These are phyloP conservation scores for Poeciliopsis infans DNA, from an alignment of 2,797 vertebrate genomes.

Conservation along the genomic window DNA sequence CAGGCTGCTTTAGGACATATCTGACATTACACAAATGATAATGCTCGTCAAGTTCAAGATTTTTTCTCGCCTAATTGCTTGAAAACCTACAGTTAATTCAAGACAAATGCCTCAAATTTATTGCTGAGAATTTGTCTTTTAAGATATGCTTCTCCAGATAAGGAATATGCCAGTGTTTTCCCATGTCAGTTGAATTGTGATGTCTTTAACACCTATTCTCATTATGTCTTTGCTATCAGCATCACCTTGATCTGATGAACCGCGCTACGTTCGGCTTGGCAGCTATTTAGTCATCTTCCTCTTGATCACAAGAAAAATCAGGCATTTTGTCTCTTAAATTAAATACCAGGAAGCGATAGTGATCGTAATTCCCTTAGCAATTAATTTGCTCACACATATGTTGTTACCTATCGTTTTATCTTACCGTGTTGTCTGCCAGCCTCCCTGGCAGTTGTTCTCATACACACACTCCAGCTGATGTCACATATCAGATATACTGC, in stretches of 20 bases:
- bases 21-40: conserved; percentile 69
- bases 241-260: conserved; percentile 37
- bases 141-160: conserved; percentile 48
- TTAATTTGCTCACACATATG: conserved; percentile 72
- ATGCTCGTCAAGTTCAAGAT: conserved; percentile 67
- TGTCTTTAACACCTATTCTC: conserved; percentile 46
- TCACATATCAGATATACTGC: conserved; percentile 63
- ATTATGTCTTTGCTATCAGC: conserved; percentile 45
- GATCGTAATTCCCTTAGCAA: conserved; percentile 75
- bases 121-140: conserved; percentile 13
- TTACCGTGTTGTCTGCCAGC: conserved; percentile 49
- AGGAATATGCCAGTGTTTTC: conserved; percentile 25
- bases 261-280: conserved; percentile 33
- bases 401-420: conserved; percentile 62
- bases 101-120: conserved; percentile 14
- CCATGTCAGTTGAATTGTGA: conserved; percentile 32
- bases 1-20: conserved; percentile 58
- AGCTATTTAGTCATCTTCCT: conserved; percentile 40
- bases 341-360: conserved; percentile 64
- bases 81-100: conserved; percentile 72
- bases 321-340: conserved; percentile 62
- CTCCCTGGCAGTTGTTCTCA: conserved; percentile 35
- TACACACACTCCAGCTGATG: conserved; percentile 32
- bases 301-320: conserved; percentile 45
- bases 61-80: conserved; percentile 61